phyloP scores from a whole-genome alignment of 2,888 invertebrate genomes.

The Stenurella melanura region DNA sequence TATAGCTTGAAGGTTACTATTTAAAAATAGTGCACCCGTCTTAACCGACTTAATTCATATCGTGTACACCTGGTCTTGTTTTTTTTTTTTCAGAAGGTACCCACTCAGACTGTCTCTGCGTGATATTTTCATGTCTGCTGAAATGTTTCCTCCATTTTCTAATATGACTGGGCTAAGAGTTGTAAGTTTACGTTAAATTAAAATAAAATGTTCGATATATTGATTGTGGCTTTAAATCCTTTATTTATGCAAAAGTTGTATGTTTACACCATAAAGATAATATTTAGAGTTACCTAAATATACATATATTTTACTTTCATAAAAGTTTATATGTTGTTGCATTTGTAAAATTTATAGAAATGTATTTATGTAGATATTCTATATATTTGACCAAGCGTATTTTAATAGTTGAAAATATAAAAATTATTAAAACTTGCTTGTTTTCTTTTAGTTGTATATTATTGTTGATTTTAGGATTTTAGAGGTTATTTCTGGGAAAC shows the following conservation, averaged over 20 bases:
- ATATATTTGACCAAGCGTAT: constrained; percentile 58
- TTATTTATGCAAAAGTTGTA: constrained; percentile 51
- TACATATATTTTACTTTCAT: constrained; percentile 47
- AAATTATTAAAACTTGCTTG: constrained; percentile 29
- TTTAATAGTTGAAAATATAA: constrained; percentile 57
- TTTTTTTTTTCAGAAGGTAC: no score
- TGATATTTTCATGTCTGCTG: background rate
- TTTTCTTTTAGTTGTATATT: background rate
- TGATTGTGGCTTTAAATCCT: constrained; percentile 52
- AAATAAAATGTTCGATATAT: constrained; percentile 38
- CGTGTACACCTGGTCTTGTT: no score
- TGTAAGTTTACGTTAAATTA: background rate
- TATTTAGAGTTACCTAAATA: constrained; percentile 39
- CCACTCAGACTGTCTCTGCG: background rate
- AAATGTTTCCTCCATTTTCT: background rate
- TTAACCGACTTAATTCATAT: no score
- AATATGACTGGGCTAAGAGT: background rate
- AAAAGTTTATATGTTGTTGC: constrained; percentile 63
- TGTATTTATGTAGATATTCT: constrained; percentile 63
- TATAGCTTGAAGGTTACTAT: no score
- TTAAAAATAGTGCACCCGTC: no score
- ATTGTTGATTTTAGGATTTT: no score
- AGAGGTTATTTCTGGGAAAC: no score
- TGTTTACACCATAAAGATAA: constrained; percentile 43
- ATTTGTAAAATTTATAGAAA: constrained; percentile 62